Base-by-base conservation (phyloP, 53 echinoderm and acorn worm species). In the Apostichopus leukothele region DNA sequence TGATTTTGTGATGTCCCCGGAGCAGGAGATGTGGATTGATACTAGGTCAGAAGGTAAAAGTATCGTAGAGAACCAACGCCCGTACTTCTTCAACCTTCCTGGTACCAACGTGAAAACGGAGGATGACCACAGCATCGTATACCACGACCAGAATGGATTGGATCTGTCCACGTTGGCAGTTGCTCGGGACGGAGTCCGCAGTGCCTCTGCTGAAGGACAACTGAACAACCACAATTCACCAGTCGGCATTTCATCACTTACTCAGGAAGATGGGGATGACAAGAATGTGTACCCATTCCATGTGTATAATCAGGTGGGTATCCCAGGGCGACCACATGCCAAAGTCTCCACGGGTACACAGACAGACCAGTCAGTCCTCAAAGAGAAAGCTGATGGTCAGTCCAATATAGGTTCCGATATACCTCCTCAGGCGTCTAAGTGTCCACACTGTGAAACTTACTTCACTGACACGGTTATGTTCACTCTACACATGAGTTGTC, bases 401-500 rank as follows among this genome's bases (percentile, higher is more conserved):
- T 84, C 81, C 85, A 84, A 88, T 51, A 84, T 89, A 39, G 79
- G 83, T 83, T 88, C 76, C 12, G 89, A 84, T 21, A 83, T 92
- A 73, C 92, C 92, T 22, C 92, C 89, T 73, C 89, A 95, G 88
- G 91, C 93, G 52, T 89, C 91, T 86, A 95, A 95, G 77, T 97
- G 98, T 85, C 98, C 94, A 1, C 96, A 96, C 90, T 98, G 98
- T 74, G 96, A 96, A 84, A 98, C 96, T 18, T 94, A 93, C 90
- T 98, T 98, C 59, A 90, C 94, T 7, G 98, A 98, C 74, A 90
- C 94, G 26, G 98, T 98, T 18, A 98, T 98, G 88, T 98, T 94
- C 90, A 98, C 95, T 39, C 94, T 98, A 75, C 98, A 98, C 92
- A 98, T 98, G 98, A 98, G 98, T 81, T 98, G 98, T 83, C 98